Percentiles rank a stretch among this genome's conserved stretches.
Conservation (phyloP, 2,888 invertebrate genomes). For the Rhingia rostrata region DNA sequence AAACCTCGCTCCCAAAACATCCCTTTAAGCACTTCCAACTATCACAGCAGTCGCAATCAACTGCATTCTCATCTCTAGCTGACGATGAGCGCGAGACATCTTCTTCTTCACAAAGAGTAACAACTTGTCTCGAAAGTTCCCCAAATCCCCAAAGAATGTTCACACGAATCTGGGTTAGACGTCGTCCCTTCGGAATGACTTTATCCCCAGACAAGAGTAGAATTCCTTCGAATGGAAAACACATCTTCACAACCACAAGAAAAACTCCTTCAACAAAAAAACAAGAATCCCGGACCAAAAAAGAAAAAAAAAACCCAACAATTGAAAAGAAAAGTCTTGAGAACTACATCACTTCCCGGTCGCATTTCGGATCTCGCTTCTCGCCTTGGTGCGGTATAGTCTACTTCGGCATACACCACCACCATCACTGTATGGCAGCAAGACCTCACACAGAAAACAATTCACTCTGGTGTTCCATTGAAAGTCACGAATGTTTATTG, state of each 20-base stretch:
- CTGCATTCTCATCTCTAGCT: conserved; percentile 16
- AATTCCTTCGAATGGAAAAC: conserved; percentile 67
- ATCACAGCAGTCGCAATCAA: conserved; percentile 25
- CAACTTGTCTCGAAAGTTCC: conserved; percentile 71
- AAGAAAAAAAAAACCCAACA: conserved; percentile 17
- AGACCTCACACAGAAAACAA: conserved; percentile 64
- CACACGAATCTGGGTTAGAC: conserved; percentile 71
- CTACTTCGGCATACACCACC: conserved; percentile 31
- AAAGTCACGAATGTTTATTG: conserved; percentile 73
- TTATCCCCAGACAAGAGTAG: conserved; percentile 55
- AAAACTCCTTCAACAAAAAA: conserved; percentile 17
- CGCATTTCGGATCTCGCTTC: not conserved
- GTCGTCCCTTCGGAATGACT: conserved; percentile 58
- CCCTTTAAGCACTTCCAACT: conserved; percentile 34
- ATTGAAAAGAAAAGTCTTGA: conserved; percentile 30
- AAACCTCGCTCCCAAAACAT: conserved; percentile 1
- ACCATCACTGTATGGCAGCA: conserved; percentile 24
- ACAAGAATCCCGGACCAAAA: not conserved
- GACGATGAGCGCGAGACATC: conserved; percentile 44
- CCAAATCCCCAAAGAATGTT: conserved; percentile 59
- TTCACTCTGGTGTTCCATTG: conserved; percentile 50
- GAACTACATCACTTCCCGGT: conserved; percentile 47
- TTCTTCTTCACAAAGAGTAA: conserved; percentile 24
- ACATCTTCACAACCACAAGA: conserved; percentile 64
- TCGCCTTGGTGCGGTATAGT: conserved; percentile 9